Conservation (phyloP, 2,888 invertebrate genomes). For the Idaea straminata region DNA sequence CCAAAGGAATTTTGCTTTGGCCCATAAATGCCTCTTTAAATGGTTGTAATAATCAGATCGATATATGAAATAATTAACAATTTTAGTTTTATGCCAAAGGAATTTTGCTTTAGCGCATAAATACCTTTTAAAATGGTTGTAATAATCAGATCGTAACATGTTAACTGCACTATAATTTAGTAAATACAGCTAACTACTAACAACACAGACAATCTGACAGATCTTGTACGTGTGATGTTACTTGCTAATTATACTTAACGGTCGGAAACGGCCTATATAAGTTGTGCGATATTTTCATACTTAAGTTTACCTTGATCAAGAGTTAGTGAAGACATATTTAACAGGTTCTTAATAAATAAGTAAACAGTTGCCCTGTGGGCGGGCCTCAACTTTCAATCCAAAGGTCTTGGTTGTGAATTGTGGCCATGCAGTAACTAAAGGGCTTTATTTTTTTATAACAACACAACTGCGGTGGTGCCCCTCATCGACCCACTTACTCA, state of each 20-base stretch:
- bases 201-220: not conserved
- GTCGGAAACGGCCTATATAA: not conserved
- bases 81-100: too few relatives aligned
- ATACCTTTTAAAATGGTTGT: not conserved
- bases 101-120: not conserved
- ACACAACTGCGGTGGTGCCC: slow-evolving; percentile 45
- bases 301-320: too few relatives aligned
- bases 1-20: too few relatives aligned
- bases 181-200: not conserved
- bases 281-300: not conserved
- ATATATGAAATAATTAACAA: too few relatives aligned
- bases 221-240: not conserved
- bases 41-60: not conserved
- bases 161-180: slow-evolving; percentile 1
- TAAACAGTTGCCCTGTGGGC: too few relatives aligned
- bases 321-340: too few relatives aligned
- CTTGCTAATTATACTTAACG: not conserved
- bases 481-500: slow-evolving; percentile 56
- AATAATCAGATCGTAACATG: not conserved
- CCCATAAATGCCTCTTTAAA: not conserved
- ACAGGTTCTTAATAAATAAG: too few relatives aligned
- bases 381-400: too few relatives aligned
- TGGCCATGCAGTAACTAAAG: too few relatives aligned
- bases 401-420: too few relatives aligned
- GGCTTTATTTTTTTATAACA: slow-evolving; percentile 42